These are phyloP conservation scores for Ptilorrhoa leucosticta DNA, from an alignment of 2,113 vertebrate genomes.

Conservation along the genomic window DNA sequence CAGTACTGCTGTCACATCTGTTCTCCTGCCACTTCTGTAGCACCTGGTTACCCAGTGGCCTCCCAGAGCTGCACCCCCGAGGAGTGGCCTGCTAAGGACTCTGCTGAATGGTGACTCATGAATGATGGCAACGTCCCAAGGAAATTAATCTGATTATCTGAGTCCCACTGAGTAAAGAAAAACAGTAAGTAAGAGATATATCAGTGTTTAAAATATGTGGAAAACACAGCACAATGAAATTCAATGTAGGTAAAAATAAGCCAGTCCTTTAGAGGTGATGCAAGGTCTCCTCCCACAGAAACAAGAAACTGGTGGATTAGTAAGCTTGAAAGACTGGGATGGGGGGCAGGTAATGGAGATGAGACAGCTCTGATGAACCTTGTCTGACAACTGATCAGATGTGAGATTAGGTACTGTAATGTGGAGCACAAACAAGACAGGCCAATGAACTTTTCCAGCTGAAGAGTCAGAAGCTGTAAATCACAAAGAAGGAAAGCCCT, in stretches of 20 bases:
- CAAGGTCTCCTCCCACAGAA: constrained; percentile 47
- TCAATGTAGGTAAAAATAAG: constrained; percentile 33
- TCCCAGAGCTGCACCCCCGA: background rate
- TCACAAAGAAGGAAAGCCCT: background rate
- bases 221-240: background rate
- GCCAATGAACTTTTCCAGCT: background rate
- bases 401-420: constrained; percentile 31
- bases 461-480: background rate
- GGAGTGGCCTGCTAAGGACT: background rate
- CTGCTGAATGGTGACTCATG: background rate
- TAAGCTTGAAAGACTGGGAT: constrained; percentile 53
- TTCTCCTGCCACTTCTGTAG: background rate
- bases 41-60: background rate
- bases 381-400: constrained; percentile 28
- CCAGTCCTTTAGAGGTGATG: constrained; percentile 2
- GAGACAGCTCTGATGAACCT: constrained; percentile 4
- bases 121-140: background rate
- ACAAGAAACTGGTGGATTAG: background rate
- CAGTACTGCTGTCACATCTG: background rate
- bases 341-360: constrained; percentile 36
- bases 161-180: background rate
- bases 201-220: background rate
- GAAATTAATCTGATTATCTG: background rate
- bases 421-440: background rate
- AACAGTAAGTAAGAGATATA: background rate